These are phyloP conservation scores for Arizona elegans DNA, from an alignment of 2,113 vertebrate species.

Conservation along the genomic window DNA sequence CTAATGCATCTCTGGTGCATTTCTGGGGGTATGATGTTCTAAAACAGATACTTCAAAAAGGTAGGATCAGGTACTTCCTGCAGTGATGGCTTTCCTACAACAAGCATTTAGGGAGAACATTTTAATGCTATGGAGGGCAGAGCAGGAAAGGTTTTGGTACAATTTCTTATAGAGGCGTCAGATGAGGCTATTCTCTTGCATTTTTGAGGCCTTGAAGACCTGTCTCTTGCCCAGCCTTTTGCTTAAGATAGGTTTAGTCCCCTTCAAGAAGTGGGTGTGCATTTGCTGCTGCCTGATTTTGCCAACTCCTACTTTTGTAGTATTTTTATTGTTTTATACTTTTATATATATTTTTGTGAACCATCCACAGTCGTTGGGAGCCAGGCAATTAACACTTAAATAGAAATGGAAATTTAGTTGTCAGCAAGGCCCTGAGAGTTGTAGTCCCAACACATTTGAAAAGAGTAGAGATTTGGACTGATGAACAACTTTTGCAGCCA, in stretches of 20 bases:
- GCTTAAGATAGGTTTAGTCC: neutral
- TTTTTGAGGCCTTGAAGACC: neutral
- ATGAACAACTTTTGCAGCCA: neutral
- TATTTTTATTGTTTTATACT: neutral
- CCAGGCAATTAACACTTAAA: neutral
- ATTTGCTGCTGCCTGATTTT: neutral
- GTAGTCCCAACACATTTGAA: neutral
- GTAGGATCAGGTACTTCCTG: neutral
- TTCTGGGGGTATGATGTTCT: neutral
- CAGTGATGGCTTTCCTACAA: neutral
- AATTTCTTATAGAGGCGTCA: neutral
- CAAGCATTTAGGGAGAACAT: neutral
- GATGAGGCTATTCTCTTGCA: neutral
- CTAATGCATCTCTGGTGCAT: neutral
- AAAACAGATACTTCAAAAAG: neutral
- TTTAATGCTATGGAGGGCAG: neutral
- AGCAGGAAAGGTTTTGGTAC: neutral
- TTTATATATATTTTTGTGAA: neutral
- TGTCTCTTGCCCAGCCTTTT: neutral
- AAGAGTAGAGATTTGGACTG: neutral
- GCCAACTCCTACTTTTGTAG: neutral
- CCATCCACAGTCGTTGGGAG: neutral
- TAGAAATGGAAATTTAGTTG: neutral
- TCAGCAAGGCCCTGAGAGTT: neutral
- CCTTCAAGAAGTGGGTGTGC: neutral